Percentiles rank a stretch among this genome's conserved stretches.
phyloP scores from a whole-genome alignment of 2,888 invertebrate genomes.

The Hoplodrina ambigua region DNA sequence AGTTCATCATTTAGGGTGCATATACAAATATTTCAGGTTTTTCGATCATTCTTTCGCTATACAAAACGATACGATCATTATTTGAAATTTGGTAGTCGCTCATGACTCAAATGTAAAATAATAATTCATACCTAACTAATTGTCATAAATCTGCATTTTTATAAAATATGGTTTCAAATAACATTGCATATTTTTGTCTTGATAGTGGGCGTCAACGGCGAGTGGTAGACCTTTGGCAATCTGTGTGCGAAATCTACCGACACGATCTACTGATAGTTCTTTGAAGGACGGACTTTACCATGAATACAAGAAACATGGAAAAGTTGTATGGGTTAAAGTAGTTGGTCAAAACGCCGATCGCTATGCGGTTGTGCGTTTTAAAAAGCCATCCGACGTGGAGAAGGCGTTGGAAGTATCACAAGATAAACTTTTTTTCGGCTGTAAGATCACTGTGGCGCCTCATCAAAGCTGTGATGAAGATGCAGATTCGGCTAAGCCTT shows the following conservation, averaged over 20 bases:
- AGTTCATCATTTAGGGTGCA: not conserved
- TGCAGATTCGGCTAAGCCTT: conserved; percentile 95
- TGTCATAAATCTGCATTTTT: conserved; percentile 21
- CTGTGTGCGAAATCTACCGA: conserved; percentile 97
- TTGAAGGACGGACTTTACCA: conserved; percentile 99
- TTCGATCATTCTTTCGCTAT: not conserved
- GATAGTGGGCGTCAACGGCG: conserved; percentile 92
- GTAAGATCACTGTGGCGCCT: conserved; percentile 98
- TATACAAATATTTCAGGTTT: conserved; percentile 5
- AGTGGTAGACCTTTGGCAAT: conserved; percentile 95
- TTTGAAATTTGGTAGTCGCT: not conserved
- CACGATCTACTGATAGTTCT: conserved; percentile 97
- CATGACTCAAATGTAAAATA: conserved; percentile 25
- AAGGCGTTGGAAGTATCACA: conserved; percentile 98
- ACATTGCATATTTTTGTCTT: conserved; percentile 62
- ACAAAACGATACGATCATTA: not conserved
- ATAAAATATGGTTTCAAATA: conserved; percentile 48
- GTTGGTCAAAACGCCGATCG: conserved; percentile 97
- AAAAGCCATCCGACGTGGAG: conserved; percentile 98
- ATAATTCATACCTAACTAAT: conserved; percentile 11
- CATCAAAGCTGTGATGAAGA: conserved; percentile 97
- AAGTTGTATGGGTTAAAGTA: conserved; percentile 98
- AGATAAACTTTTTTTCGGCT: conserved; percentile 99
- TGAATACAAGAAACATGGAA: conserved; percentile 99
- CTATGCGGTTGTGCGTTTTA: conserved; percentile 97